phyloP scores from a whole-genome alignment of 2,113 vertebrate genomes.

The Pachyramphus minor region DNA sequence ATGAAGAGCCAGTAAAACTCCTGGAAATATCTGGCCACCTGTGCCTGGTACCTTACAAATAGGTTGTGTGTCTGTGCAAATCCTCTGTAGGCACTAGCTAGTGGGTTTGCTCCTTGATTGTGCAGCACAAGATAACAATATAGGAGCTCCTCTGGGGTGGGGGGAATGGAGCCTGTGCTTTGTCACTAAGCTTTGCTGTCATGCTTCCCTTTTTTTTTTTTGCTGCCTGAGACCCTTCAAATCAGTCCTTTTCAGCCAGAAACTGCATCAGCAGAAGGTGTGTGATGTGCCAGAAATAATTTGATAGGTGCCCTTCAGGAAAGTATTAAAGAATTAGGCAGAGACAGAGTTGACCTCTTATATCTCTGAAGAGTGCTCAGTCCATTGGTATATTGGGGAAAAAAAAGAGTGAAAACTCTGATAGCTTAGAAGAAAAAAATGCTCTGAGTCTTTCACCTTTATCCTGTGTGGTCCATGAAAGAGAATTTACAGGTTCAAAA shows the following conservation, averaged over 20 bases:
- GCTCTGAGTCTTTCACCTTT: fast-evolving
- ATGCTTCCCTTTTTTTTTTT: neutral
- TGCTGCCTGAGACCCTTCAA: neutral
- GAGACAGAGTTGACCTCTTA: neutral
- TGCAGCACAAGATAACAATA: neutral
- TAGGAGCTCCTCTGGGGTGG: neutral
- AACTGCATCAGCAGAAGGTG: neutral
- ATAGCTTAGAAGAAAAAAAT: neutral
- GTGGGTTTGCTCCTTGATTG: neutral
- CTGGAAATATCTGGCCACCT: neutral
- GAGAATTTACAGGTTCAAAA: neutral
- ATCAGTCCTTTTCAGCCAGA: neutral
- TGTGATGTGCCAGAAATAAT: neutral
- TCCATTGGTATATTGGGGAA: neutral
- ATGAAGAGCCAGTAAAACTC: neutral
- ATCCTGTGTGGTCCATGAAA: neutral
- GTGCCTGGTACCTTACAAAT: neutral
- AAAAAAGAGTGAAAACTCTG: neutral
- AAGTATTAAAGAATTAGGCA: neutral
- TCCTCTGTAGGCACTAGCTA: neutral
- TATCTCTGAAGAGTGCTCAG: neutral
- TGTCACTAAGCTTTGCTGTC: neutral
- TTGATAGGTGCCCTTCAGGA: neutral
- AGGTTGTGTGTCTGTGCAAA: neutral
- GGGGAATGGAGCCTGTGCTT: neutral